These are phyloP conservation scores for Pogonognathellus flavescens DNA, from an alignment of 1,140 invertebrate genomes.

Conservation along the genomic window DNA sequence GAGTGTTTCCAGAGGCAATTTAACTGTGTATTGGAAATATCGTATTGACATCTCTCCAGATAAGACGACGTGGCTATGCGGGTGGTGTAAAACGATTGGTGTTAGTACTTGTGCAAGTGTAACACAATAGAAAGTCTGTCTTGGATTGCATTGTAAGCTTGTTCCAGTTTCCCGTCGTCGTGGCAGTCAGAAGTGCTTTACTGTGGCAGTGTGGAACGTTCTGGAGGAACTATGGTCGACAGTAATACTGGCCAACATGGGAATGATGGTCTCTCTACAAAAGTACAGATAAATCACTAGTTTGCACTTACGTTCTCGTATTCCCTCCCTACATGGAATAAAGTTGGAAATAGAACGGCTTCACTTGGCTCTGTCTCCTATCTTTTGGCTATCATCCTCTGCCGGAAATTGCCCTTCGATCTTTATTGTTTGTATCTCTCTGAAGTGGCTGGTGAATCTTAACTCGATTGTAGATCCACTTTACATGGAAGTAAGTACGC, in stretches of 20 bases:
- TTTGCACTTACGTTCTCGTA: conserved; percentile 44
- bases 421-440: conserved; percentile 49
- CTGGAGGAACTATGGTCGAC: conserved; percentile 33
- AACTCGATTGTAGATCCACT: conserved; percentile 35
- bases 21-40: conserved; percentile 36
- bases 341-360: conserved; percentile 18
- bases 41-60: not conserved
- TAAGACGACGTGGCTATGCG: no score
- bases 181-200: conserved; percentile 11
- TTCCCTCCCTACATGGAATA: conserved; percentile 32
- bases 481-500: conserved; percentile 4
- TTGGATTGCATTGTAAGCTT: conserved; percentile 3
- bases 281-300: conserved; percentile 50
- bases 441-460: conserved; percentile 40
- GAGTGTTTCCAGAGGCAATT: not conserved
- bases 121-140: conserved; percentile 35
- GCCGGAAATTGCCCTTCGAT: conserved; percentile 43
- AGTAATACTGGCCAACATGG: conserved; percentile 49
- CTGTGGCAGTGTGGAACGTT: conserved; percentile 21
- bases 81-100: conserved; percentile 35
- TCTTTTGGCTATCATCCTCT: conserved; percentile 40
- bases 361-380: conserved; percentile 15
- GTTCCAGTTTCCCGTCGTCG: conserved; percentile 6
- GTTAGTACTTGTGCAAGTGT: conserved; percentile 6
- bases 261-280: conserved; percentile 40